These are phyloP conservation scores for Drosophila meridiana DNA, from an alignment of 2,888 invertebrate species.

Conservation along the genomic window DNA sequence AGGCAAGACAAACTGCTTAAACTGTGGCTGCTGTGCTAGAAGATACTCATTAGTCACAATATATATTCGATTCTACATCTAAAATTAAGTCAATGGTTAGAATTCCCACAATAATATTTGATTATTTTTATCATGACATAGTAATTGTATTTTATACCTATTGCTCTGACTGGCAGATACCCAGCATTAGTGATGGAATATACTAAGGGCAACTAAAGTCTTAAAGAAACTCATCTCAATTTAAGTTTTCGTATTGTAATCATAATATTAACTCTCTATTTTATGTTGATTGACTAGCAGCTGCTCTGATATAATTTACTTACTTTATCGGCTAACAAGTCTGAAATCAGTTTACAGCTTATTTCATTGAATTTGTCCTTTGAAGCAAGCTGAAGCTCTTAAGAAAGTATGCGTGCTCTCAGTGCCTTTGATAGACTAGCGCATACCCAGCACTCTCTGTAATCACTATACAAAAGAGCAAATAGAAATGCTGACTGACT, in stretches of 20 bases:
- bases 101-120: neutral
- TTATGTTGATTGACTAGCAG: neutral
- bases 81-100: too few relatives aligned
- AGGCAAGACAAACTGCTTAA: neutral
- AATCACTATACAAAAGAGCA: too few relatives aligned
- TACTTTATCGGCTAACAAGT: neutral
- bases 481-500: neutral
- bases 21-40: neutral
- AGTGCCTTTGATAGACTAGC: neutral
- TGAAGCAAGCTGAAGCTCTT: neutral
- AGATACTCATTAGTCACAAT: neutral
- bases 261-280: too few relatives aligned
- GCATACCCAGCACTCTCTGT: neutral
- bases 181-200: neutral
- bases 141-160: neutral
- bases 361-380: neutral
- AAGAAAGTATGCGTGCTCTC: too few relatives aligned
- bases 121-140: too few relatives aligned
- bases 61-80: neutral
- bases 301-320: neutral
- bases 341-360: slow-evolving; percentile 2
- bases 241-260: neutral
- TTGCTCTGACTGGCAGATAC: slow-evolving; percentile 2
- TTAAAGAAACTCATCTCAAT: neutral
- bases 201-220: neutral